Conservation (phyloP, 1,140 invertebrate species). For the Solen grandis region DNA sequence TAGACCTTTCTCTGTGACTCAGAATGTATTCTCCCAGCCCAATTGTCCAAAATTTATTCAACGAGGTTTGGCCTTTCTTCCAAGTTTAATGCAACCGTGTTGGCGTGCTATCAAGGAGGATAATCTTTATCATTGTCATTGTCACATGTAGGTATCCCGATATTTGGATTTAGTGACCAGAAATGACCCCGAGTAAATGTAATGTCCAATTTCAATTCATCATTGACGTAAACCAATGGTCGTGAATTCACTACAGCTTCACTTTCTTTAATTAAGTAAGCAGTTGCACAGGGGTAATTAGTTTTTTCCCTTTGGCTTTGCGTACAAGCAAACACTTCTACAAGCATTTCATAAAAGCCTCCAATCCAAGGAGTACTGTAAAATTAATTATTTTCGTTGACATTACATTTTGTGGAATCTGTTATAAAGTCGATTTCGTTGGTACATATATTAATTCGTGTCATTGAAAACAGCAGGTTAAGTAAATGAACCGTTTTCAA, state of each 20-base stretch:
- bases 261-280: not conserved
- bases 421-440: too few species aligned
- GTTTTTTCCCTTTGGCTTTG: constrained; percentile 2
- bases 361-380: not conserved
- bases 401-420: too few species aligned
- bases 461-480: not conserved
- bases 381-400: too few species aligned
- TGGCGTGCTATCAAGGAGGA: not conserved
- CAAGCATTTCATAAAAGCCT: not conserved
- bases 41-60: not conserved
- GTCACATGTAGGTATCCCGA: not conserved
- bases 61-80: not conserved
- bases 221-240: too few species aligned
- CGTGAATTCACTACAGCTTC: constrained; percentile 7
- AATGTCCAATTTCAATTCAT: too few species aligned
- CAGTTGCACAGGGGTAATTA: constrained; percentile 12
- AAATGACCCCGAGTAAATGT: not conserved
- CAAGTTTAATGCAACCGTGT: not conserved
- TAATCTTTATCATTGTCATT: not conserved
- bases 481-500: not conserved
- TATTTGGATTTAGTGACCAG: not conserved
- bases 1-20: constrained; percentile 25
- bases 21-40: constrained; percentile 32
- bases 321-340: not conserved
- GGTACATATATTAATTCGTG: not conserved